Percentiles rank a stretch among this genome's conserved stretches.
Evolutionary conservation across 2,113 vertebrate genomes (phyloP).

Genomic region (Spheniscus mendiculus): DNA sequence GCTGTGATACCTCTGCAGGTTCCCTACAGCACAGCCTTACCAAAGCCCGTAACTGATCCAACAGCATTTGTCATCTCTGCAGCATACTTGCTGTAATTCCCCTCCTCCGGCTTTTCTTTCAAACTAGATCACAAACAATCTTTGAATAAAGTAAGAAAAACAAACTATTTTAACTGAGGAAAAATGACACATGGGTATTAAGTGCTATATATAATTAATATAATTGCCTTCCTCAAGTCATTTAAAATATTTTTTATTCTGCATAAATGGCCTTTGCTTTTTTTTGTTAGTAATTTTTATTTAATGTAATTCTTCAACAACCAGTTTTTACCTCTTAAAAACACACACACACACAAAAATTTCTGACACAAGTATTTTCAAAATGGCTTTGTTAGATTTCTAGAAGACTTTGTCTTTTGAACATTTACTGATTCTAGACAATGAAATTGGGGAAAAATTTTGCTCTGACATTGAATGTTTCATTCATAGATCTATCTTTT

Average conservation of each 20-base stretch:
- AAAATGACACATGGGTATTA: background rate
- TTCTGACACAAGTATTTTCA: background rate
- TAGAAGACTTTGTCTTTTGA: background rate
- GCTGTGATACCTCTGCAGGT: background rate
- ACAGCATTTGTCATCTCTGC: slow-evolving; percentile 22
- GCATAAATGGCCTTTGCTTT: background rate
- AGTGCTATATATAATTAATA: background rate
- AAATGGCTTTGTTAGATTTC: background rate
- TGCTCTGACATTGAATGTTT: background rate
- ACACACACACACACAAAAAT: background rate
- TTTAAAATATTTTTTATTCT: background rate
- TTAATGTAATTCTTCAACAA: background rate
- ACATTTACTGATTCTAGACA: background rate
- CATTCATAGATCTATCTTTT: background rate
- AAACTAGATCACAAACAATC: background rate
- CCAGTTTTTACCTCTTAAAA: background rate
- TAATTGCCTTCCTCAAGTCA: background rate
- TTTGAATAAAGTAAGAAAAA: slow-evolving; percentile 1
- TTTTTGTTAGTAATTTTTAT: background rate
- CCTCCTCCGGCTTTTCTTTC: background rate
- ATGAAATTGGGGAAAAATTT: background rate
- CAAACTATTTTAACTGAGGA: background rate
- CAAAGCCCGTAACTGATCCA: background rate
- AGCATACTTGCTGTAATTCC: slow-evolving; percentile 15
- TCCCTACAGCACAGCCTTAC: background rate